These are phyloP conservation scores for Eumeta japonica DNA, from an alignment of 1,140 invertebrate species.

Conservation along the genomic window DNA sequence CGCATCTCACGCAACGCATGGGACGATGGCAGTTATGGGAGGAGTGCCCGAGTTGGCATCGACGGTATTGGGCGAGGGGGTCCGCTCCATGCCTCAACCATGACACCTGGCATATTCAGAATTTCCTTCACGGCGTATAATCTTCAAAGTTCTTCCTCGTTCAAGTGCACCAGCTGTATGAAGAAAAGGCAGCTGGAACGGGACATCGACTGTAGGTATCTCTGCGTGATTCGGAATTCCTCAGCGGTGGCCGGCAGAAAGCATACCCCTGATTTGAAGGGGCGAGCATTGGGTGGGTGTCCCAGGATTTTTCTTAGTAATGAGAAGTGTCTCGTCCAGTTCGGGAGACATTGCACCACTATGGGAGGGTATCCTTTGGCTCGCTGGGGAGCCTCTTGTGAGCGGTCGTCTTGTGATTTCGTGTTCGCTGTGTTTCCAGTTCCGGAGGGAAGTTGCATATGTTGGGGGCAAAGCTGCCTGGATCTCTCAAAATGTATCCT, in stretches of 20 bases:
- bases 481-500: too few species aligned
- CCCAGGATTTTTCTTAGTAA: neutral
- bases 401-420: too few species aligned
- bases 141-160: too few species aligned
- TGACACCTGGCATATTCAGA: constrained; percentile 3
- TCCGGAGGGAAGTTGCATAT: too few species aligned
- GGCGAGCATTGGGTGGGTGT: neutral
- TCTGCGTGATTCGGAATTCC: too few species aligned
- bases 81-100: constrained; percentile 1
- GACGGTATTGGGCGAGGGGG: constrained; percentile 2
- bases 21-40: constrained; percentile 1
- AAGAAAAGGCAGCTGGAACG: constrained; percentile 1
- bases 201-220: neutral
- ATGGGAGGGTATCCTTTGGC: too few species aligned
- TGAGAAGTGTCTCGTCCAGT: constrained; percentile 2
- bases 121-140: constrained; percentile 1
- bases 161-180: too few species aligned
- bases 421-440: too few species aligned
- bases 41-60: constrained; percentile 5
- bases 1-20: constrained; percentile 1
- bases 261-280: neutral
- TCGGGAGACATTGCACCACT: neutral
- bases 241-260: too few species aligned
- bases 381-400: too few species aligned
- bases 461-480: too few species aligned